These are phyloP conservation scores for Neomicropteryx cornuta DNA, from an alignment of 1,140 invertebrate genomes.

Conservation along the genomic window DNA sequence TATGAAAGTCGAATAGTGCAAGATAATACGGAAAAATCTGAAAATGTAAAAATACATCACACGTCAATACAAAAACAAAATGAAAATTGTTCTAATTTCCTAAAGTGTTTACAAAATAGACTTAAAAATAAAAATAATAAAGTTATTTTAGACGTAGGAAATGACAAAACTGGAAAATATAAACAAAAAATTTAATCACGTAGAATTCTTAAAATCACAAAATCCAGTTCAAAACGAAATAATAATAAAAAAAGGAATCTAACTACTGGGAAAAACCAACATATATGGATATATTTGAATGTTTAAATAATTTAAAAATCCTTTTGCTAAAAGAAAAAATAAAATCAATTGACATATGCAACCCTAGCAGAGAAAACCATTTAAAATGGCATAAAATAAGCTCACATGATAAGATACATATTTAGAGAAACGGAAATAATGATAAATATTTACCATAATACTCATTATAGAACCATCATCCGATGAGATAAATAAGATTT, in stretches of 20 bases:
- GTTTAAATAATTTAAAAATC: constrained; percentile 9
- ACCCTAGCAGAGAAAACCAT: constrained; percentile 4
- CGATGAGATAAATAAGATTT: constrained; percentile 13
- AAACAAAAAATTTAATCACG: neutral
- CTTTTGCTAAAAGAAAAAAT: constrained; percentile 7
- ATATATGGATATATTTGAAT: constrained; percentile 11
- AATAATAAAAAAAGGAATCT: constrained; percentile 6
- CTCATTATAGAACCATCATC: constrained; percentile 6
- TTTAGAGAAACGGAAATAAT: constrained; percentile 10
- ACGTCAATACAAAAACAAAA: too few relatives aligned
- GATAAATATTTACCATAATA: constrained; percentile 10
- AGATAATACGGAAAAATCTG: constrained; percentile 4
- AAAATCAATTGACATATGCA: constrained; percentile 7
- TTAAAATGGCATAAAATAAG: constrained; percentile 12
- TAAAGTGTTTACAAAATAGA: too few relatives aligned
- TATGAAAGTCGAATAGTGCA: constrained; percentile 19
- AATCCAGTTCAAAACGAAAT: constrained; percentile 1
- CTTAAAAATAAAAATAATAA: too few relatives aligned
- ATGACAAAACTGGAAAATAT: constrained; percentile 7
- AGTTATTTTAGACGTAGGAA: too few relatives aligned
- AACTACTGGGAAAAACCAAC: constrained; percentile 12
- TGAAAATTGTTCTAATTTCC: too few relatives aligned
- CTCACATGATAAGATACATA: constrained; percentile 11
- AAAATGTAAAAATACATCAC: constrained; percentile 5
- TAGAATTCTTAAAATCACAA: constrained; percentile 5